Base-by-base conservation (phyloP, 2,888 invertebrate species). In the Polydrusus tereticollis region DNA sequence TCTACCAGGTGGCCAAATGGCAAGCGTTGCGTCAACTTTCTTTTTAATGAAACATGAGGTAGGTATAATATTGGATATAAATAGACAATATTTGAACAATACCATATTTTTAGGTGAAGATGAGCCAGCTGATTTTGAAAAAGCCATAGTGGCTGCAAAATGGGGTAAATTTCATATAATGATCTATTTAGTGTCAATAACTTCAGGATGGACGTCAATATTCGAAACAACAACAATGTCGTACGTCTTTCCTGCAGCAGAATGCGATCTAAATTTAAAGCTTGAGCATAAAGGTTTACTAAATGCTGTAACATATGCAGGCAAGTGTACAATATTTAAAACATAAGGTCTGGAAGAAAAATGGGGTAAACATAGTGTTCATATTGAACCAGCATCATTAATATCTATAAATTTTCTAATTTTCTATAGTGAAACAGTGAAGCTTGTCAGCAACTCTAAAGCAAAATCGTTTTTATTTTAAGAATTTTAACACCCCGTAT, bases 141-240 rank as follows among this genome's bases (percentile, higher is more conserved):
- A 87, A 36, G 93, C 94, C 0, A 91, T 94, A 29, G 85, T 88
- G 0, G 89, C 90, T 0, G 90, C 92, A 0, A 90, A 91, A 60
- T 93, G 90, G 79, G 94, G 94, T 8, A 86, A 88, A 76, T 94
- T 92, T 86, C 93, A 94, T 84, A 80, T 89, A 12, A 71, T 83
- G 10, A 80, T 89, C 10, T 80, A 89, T 67, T 81, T 92, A 76
- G 88, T 90, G 70, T 86, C 89, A 0, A 83, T 91, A 58, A 91
- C 92, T 0, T 90, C 90, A 38, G 90, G 89, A 80, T 90, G 91
- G 88, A 88, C 91, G 8, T 88, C 90, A 8, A 88, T 92, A 21
- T 92, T 92, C 72, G 92, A 93, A 80, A 91, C 92, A 70, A 91
- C 92, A 60, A 90, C 91, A 1, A 89, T 91, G 79, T 91, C 93